Base-by-base conservation (phyloP, 1,140 invertebrate genomes). In the Spodoptera frugiperda region DNA sequence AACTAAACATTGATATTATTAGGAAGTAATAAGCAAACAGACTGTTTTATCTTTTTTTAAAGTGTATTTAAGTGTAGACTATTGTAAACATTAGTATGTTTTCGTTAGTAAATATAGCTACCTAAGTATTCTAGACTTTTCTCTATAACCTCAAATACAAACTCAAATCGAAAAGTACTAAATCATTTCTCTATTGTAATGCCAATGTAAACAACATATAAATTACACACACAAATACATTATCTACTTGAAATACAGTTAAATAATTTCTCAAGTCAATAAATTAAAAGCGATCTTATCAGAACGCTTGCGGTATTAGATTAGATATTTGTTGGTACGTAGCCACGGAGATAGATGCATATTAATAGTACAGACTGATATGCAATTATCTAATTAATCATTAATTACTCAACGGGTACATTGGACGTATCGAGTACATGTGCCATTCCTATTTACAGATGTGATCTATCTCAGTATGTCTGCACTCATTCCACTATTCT, bases 321-420 rank as follows among this genome's bases (percentile, higher is more conserved):
- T 48, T 10, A 48, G 14, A 44, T 33, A 59, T 57, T 1, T 21
- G 14, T 44, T 59, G 9, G 14, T 21, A 71, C 15, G 30, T 44
- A 57, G 53, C 6, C 5, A 54, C 25, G 3, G 55, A 46, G 15
- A 77, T 49, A 12, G 25, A 70, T 77, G 54, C 39, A 72, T 77
- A 67, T 82, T 78, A 84, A 82, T 84, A 84, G 80, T 79, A 78
- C 80, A 87, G 87, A 89, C 80, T 85, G 84, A 87, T 85, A 82
- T 82, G 79, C 84, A 88, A 89, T 90, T 89, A 89, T 91, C 86
- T 85, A 78, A 90, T 90, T 88, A 89, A 77, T 89, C 90, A 88
- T 89, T 87, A 90, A 90, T 89, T 89, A 88, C 84, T 87, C 87
- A 87, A 85, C 53, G 25, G 44, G 61, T 48, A 48, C 68, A 53